Evolutionary conservation across 2,888 invertebrate species (phyloP).

Genomic region (Acleris sparsana): DNA sequence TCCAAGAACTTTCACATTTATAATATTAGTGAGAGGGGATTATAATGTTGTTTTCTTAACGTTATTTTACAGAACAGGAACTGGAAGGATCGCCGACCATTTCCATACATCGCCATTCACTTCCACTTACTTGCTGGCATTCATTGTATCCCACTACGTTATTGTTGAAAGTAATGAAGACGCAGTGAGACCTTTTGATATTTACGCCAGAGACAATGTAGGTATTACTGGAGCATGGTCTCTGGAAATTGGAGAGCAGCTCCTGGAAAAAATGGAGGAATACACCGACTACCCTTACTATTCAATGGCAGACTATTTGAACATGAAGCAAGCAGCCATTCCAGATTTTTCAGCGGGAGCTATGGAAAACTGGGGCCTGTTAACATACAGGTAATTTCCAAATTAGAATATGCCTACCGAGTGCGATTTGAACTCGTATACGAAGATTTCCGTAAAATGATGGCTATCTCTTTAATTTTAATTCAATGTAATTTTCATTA

Average conservation of each 20-base stretch:
- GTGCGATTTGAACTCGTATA: no score
- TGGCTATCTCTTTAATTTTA: no score
- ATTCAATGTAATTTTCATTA: no score
- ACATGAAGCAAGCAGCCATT: constrained; percentile 89
- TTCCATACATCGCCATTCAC: constrained; percentile 86
- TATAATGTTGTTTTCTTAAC: constrained; percentile 5
- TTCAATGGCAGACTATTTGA: constrained; percentile 72
- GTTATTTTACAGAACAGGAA: constrained; percentile 42
- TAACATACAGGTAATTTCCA: constrained; percentile 86
- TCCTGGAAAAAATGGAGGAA: constrained; percentile 80
- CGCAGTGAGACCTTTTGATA: constrained; percentile 59
- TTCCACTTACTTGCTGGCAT: constrained; percentile 93
- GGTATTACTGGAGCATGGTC: constrained; percentile 70
- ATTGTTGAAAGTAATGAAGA: constrained; percentile 51
- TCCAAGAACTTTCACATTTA: no score
- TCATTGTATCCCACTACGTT: constrained; percentile 91
- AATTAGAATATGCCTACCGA: no score
- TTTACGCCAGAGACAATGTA: constrained; percentile 73
- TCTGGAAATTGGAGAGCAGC: constrained; percentile 68
- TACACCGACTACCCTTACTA: constrained; percentile 82
- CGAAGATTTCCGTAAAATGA: no score
- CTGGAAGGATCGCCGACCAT: constrained; percentile 60
- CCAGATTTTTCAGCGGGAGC: constrained; percentile 91
- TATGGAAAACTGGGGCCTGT: constrained; percentile 94
- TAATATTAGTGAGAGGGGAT: no score